Evolutionary conservation across 2,888 invertebrate genomes (phyloP), one percentile per base, ranked within the genome.

Genomic region (Mesorhabditis spiculigera): DNA sequence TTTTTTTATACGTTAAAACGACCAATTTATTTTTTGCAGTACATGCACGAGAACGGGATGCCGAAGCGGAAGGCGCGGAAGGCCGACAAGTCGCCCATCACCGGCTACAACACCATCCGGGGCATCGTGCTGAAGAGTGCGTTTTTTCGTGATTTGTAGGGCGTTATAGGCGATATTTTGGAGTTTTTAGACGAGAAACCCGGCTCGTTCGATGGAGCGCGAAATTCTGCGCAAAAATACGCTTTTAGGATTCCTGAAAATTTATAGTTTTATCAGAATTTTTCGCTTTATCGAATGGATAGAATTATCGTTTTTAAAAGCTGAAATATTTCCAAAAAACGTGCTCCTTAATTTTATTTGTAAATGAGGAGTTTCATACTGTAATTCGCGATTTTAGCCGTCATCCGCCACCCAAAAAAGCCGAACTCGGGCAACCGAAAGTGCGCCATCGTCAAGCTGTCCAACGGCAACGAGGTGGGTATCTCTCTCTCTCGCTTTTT

Each of bases 371-470:
- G 28, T 28, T 28, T 28, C 28, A 28, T 28, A 28, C 28, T 28
- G 28, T 28, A 28, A 28, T 28, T 28, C 28, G 28, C 28, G 28
- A 45, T 66, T 81, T 76, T 73, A 84, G 84, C 83, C 10, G 79
- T 98, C 0, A 93, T 97, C 70, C 95, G 93, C 86, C 98, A 99
- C 86, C 98, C 98, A 0, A 97, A 95, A 87, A 98, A 98, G 86
- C 98, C 98, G 0, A 99, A 98, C 88, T 98, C 97, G 0, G 98
- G 97, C 0, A 98, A 98, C 88, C 90, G 98, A 79, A 96, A 96
- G 87, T 99, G 97, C 88, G 97, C 95, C n/a, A 87, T 95, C 68
- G 93, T 98, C n/a, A 90, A 93, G 5, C 88, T 99, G 64, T 91
- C 92, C 43, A 95, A 91, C 81, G 96, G 96, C 58, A 76, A 72